phyloP scores from a whole-genome alignment of 2,113 vertebrate genomes.

The Dolichotis patagonum region DNA sequence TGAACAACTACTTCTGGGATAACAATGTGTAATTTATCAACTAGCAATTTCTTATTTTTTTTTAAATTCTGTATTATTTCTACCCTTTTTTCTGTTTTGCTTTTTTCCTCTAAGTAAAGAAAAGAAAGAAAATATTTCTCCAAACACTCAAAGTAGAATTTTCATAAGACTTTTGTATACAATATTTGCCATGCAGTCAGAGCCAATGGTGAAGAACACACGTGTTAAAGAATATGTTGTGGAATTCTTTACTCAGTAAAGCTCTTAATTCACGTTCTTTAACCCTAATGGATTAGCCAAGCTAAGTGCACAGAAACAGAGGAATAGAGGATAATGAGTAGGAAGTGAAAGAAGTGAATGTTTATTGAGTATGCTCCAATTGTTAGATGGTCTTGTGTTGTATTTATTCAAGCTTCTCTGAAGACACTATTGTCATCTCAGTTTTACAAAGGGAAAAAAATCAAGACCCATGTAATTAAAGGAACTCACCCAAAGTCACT shows the following conservation, averaged over 20 bases:
- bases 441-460: constrained; percentile 7
- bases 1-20: no score
- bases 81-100: no score
- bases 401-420: neutral
- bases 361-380: neutral
- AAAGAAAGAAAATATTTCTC: neutral
- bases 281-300: neutral
- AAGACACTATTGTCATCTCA: neutral
- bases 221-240: neutral
- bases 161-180: neutral
- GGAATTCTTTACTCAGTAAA: neutral
- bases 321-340: neutral
- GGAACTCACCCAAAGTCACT: neutral
- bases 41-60: no score
- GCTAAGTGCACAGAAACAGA: neutral
- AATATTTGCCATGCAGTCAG: neutral
- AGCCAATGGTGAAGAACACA: neutral
- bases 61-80: no score
- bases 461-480: neutral
- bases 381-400: neutral
- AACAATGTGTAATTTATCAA: no score
- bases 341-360: neutral
- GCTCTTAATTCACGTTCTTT: neutral
- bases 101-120: no score
- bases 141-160: neutral